These are phyloP conservation scores for Corythoichthys intestinalis DNA, from an alignment of 2,113 vertebrate genomes.

Conservation along the genomic window DNA sequence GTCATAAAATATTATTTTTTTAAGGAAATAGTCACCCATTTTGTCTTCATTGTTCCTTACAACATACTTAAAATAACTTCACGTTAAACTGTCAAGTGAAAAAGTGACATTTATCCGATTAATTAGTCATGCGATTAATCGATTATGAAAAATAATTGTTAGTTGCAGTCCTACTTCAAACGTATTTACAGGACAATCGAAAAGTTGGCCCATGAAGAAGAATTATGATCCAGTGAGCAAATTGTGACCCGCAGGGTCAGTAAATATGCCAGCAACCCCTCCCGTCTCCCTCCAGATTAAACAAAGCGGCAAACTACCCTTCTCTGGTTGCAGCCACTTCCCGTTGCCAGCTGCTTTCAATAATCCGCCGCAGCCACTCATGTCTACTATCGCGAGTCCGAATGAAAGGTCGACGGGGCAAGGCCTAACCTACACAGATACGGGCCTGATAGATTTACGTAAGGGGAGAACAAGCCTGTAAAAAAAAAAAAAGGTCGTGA, in stretches of 20 bases:
- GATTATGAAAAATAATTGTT: constrained; percentile 8
- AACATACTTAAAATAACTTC: no score
- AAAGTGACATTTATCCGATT: no score
- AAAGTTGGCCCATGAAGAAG: constrained; percentile 61
- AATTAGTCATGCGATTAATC: no score
- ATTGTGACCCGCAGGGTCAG: constrained; percentile 62
- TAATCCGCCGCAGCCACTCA: constrained; percentile 55
- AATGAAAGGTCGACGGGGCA: constrained; percentile 48
- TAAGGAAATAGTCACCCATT: no score
- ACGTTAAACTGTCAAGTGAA: no score
- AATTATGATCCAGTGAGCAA: constrained; percentile 48
- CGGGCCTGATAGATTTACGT: constrained; percentile 50
- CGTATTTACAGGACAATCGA: constrained; percentile 57
- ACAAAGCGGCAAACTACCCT: constrained; percentile 59
- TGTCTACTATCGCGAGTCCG: constrained; percentile 30
- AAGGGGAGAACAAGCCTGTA: constrained; percentile 22
- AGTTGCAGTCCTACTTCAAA: constrained; percentile 61
- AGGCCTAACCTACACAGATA: constrained; percentile 34
- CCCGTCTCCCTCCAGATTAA: constrained; percentile 58
- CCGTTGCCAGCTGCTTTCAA: constrained; percentile 72
- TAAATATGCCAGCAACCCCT: constrained; percentile 45
- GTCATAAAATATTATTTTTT: no score
- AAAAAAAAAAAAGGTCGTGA: constrained; percentile 6
- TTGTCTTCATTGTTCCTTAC: no score
- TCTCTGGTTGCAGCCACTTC: constrained; percentile 48